Evolutionary conservation across 2,113 vertebrate genomes (phyloP).

Genomic region (Jacana jacana): DNA sequence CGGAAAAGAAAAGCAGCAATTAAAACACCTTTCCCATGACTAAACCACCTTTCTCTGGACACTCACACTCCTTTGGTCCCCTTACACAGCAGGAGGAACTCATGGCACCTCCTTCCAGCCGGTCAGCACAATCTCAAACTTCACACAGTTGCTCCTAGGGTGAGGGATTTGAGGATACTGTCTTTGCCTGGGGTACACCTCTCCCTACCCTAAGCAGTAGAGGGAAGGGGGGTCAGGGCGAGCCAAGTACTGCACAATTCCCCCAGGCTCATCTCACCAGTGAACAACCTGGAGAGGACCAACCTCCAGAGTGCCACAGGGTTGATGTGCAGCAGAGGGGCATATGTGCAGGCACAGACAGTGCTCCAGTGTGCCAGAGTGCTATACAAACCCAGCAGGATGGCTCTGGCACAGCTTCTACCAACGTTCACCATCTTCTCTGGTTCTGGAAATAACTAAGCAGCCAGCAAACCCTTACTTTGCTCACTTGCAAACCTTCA

Average conservation of each 20-base stretch:
- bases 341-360: fast-evolving
- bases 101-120: not conserved
- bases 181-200: not conserved
- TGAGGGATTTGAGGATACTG: not conserved
- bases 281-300: not conserved
- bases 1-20: constrained; percentile 17
- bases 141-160: fast-evolving
- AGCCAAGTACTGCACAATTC: not conserved
- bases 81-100: constrained; percentile 9
- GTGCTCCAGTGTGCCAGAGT: fast-evolving
- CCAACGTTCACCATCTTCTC: not conserved
- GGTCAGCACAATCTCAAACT: fast-evolving
- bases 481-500: not conserved
- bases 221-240: not conserved
- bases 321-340: not conserved
- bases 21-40: not conserved
- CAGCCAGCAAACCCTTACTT: not conserved
- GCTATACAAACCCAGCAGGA: not conserved
- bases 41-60: not conserved
- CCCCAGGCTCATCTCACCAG: not conserved
- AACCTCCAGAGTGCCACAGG: fast-evolving
- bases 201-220: not conserved
- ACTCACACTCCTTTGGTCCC: constrained; percentile 9
- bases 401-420: not conserved
- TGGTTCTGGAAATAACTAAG: not conserved